Percentiles rank a stretch among this genome's conserved stretches.
These are phyloP conservation scores for Osedax fenrisi DNA, from an alignment of 2,888 invertebrate species.

Conservation along the genomic window DNA sequence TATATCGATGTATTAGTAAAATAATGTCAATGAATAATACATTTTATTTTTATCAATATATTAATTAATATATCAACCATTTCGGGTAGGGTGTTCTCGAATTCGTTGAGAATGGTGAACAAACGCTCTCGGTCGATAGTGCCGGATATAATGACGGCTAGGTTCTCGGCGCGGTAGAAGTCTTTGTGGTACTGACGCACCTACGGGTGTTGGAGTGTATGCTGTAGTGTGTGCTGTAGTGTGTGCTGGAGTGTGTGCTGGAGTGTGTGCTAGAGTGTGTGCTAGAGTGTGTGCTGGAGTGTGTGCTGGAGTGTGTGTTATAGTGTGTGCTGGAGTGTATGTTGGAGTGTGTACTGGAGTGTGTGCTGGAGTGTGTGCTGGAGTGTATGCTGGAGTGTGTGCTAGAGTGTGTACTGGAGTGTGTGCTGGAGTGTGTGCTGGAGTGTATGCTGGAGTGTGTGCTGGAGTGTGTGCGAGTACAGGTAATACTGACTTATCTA, in stretches of 20 bases:
- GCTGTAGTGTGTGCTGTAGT: not conserved
- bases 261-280: not conserved
- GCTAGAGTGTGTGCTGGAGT: not conserved
- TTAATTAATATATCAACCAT: too few species aligned
- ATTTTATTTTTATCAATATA: too few species aligned
- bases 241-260: not conserved
- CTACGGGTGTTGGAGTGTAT: slow-evolving; percentile 51
- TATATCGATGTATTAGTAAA: too few species aligned
- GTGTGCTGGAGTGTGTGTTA: not conserved
- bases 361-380: slow-evolving; percentile 60
- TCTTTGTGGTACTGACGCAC: slow-evolving; percentile 68
- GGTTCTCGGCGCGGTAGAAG: slow-evolving; percentile 77
- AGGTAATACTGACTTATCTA: too few species aligned
- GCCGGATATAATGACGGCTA: slow-evolving; percentile 71
- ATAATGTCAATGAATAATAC: too few species aligned
- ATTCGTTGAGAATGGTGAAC: slow-evolving; percentile 61
- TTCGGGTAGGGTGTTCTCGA: slow-evolving; percentile 59
- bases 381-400: not conserved
- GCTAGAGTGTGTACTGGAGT: not conserved
- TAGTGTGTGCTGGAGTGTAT: not conserved
- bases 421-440: not conserved
- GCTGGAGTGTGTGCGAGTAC: not conserved
- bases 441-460: not conserved
- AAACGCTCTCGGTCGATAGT: slow-evolving; percentile 62
- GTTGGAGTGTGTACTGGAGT: not conserved